A percentile compares a stretch with the other conserved stretches of the same genome.
These are phyloP conservation scores for Halichoeres trimaculatus DNA, from an alignment of 2,113 vertebrate genomes.

Conservation along the genomic window DNA sequence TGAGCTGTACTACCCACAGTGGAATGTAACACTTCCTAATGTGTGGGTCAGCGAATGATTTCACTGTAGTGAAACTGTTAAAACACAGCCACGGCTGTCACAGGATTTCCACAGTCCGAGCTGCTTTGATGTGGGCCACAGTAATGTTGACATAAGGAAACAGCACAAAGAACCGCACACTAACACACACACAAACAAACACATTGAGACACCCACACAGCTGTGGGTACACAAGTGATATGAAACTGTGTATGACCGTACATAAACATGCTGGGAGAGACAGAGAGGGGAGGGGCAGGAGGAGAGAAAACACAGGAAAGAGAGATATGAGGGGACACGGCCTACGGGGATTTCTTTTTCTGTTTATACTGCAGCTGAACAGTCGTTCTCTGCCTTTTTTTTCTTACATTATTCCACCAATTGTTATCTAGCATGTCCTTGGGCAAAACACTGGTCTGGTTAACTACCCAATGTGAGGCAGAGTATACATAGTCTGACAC, in stretches of 20 bases:
- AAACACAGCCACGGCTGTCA: constrained; percentile 24
- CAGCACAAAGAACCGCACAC: constrained; percentile 15
- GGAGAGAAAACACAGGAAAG: not conserved
- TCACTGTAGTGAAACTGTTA: constrained; percentile 14
- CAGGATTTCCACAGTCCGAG: constrained; percentile 7
- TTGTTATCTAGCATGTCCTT: constrained; percentile 58
- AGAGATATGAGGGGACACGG: constrained; percentile 16
- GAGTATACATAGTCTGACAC: constrained; percentile 4
- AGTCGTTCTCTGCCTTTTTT: constrained; percentile 26
- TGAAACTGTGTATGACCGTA: constrained; percentile 39
- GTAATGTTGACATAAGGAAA: constrained; percentile 44
- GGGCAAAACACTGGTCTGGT: constrained; percentile 46
- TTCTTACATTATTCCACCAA: constrained; percentile 35
- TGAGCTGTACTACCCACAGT: not conserved
- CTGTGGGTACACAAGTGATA: constrained; percentile 44
- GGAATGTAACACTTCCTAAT: not conserved
- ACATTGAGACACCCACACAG: constrained; percentile 45
- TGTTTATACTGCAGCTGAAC: constrained; percentile 29
- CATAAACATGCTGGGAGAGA: constrained; percentile 22
- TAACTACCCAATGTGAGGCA: constrained; percentile 43
- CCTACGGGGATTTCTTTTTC: constrained; percentile 34
- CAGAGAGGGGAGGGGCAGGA: not conserved
- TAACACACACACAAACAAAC: constrained; percentile 49
- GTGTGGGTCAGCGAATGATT: constrained; percentile 1
- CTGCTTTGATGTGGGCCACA: constrained; percentile 41